These are phyloP conservation scores for Keiferia lycopersicella DNA, from an alignment of 2,888 invertebrate genomes.

Conservation along the genomic window DNA sequence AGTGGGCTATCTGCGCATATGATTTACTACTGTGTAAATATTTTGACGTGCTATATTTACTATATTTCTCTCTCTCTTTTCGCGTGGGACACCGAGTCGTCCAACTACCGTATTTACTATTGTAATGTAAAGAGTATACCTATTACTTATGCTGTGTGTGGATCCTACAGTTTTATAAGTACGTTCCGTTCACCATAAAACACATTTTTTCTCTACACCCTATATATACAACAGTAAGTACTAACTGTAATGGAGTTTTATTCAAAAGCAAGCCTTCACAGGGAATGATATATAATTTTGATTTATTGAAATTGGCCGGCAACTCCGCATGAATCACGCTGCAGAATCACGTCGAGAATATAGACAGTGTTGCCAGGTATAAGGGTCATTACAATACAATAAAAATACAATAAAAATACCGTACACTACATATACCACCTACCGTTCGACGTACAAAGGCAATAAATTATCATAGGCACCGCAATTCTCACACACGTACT, in stretches of 20 bases:
- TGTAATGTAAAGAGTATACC: too few relatives aligned
- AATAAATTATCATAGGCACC: too few relatives aligned
- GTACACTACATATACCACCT: constrained; percentile 7
- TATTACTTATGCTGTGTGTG: too few relatives aligned
- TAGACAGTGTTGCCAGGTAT: background rate
- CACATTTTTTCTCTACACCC: background rate
- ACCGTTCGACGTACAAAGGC: background rate
- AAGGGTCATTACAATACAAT: background rate
- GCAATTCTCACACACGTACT: background rate
- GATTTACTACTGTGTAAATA: too few relatives aligned
- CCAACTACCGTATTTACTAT: too few relatives aligned
- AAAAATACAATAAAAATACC: too few relatives aligned
- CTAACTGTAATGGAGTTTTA: background rate
- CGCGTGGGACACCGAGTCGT: too few relatives aligned
- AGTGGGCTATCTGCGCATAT: too few relatives aligned
- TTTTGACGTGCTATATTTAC: too few relatives aligned
- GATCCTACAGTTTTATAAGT: too few relatives aligned
- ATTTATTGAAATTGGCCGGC: constrained; percentile 1
- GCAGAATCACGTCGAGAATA: too few relatives aligned
- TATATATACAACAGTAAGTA: background rate
- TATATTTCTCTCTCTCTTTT: too few relatives aligned
- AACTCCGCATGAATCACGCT: background rate
- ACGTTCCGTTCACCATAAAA: background rate
- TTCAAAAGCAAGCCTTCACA: background rate
- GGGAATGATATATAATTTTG: background rate